These are phyloP conservation scores for Rostratula benghalensis DNA, from an alignment of 2,113 vertebrate genomes.

Conservation along the genomic window DNA sequence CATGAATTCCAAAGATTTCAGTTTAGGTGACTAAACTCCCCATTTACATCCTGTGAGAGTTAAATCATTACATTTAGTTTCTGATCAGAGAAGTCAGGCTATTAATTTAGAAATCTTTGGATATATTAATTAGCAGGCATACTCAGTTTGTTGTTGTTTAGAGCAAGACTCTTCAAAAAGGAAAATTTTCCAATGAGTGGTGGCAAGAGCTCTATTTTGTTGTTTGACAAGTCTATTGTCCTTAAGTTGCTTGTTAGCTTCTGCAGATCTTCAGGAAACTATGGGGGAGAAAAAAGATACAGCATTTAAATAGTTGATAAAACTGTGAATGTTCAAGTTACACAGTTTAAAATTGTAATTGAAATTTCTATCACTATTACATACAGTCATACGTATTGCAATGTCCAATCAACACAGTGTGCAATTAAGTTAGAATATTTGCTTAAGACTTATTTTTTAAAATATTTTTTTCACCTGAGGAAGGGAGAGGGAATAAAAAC, in stretches of 20 bases:
- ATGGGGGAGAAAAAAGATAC: constrained; percentile 2
- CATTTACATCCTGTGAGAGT: neutral
- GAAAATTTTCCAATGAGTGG: constrained; percentile 86
- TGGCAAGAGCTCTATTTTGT: constrained; percentile 90
- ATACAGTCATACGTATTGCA: neutral
- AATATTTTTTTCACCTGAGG: neutral
- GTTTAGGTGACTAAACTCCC: neutral
- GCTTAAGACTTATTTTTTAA: neutral
- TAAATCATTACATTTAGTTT: neutral
- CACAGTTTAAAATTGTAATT: neutral
- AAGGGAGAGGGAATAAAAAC: neutral
- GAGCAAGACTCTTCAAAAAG: constrained; percentile 88
- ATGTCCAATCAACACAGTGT: neutral
- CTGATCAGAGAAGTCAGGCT: neutral
- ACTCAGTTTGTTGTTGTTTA: constrained; percentile 93
- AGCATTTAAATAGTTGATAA: neutral
- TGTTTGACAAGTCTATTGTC: constrained; percentile 91
- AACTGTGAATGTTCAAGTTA: neutral
- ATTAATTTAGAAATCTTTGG: neutral
- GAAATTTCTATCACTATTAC: neutral
- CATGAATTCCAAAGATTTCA: neutral
- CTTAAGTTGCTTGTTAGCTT: constrained; percentile 87
- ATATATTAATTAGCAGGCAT: constrained; percentile 62
- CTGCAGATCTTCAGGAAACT: constrained; percentile 97
- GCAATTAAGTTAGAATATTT: neutral